Conservation (phyloP, 2,113 vertebrate genomes). For the Helogale parvula region DNA sequence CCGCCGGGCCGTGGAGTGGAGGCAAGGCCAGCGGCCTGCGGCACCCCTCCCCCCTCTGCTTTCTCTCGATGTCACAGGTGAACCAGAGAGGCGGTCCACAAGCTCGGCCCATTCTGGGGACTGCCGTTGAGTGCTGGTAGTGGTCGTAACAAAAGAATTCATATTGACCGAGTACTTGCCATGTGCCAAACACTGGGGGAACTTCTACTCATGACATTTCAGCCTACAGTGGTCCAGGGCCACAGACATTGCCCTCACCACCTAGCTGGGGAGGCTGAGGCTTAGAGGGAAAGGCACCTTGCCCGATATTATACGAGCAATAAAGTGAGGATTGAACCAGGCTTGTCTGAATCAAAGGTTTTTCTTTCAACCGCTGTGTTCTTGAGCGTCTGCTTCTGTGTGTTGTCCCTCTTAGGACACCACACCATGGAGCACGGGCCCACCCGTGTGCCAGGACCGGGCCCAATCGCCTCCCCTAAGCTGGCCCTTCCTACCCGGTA, state of each 20-base stretch:
- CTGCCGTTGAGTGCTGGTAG: no score
- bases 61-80: not conserved
- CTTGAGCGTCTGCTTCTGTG: not conserved
- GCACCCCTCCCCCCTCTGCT: not conserved
- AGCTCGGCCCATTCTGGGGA: not conserved
- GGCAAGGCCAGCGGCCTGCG: not conserved
- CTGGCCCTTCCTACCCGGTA: not conserved
- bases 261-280: not conserved
- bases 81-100: not conserved
- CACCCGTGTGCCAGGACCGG: not conserved
- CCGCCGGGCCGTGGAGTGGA: accelerated
- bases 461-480: not conserved
- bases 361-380: not conserved
- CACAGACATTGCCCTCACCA: not conserved
- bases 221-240: not conserved
- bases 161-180: not conserved
- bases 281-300: not conserved
- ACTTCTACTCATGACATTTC: not conserved
- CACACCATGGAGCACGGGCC: not conserved
- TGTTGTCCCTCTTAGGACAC: not conserved
- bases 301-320: not conserved
- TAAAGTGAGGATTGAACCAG: not conserved
- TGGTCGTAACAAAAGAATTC: not conserved
- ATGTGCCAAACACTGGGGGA: not conserved
- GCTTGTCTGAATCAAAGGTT: not conserved